Evolutionary conservation across 2,888 invertebrate species (phyloP).

Genomic region (Phyllotreta cruciferae): DNA sequence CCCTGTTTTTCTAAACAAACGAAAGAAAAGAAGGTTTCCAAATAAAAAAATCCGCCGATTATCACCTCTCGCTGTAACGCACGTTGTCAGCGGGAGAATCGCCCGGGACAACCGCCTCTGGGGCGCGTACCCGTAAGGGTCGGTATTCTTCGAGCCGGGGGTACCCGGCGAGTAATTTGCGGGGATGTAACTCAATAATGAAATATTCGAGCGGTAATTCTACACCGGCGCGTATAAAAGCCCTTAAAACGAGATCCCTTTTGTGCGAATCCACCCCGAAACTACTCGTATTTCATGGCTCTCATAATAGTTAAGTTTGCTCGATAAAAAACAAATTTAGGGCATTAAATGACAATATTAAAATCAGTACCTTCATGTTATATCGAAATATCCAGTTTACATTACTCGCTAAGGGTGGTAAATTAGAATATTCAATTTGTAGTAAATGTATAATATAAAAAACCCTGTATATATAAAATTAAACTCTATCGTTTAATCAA

Average conservation of each 20-base stretch:
- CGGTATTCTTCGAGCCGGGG: not conserved
- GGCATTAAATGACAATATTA: slow-evolving; percentile 51
- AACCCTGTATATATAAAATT: too few relatives aligned
- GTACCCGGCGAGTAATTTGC: slow-evolving; percentile 36
- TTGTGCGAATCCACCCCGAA: slow-evolving; percentile 52
- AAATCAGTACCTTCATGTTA: slow-evolving; percentile 34
- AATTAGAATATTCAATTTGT: too few relatives aligned
- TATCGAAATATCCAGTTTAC: too few relatives aligned
- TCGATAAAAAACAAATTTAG: slow-evolving; percentile 55
- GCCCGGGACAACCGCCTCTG: not conserved
- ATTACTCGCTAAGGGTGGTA: too few relatives aligned
- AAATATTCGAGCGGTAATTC: slow-evolving; percentile 53
- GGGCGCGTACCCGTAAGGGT: slow-evolving; percentile 40
- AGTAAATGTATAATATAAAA: too few relatives aligned
- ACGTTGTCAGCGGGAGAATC: not conserved
- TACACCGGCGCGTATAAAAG: slow-evolving; percentile 55
- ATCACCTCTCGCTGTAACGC: not conserved
- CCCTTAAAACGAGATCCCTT: slow-evolving; percentile 59
- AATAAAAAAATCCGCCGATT: slow-evolving; percentile 27
- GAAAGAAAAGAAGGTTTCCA: slow-evolving; percentile 23
- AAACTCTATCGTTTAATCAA: too few relatives aligned
- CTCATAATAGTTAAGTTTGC: slow-evolving; percentile 53
- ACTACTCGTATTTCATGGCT: slow-evolving; percentile 53
- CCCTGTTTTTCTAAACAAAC: slow-evolving; percentile 54
- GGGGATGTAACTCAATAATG: slow-evolving; percentile 53